Evolutionary conservation across 1,140 invertebrate species (phyloP).

Genomic region (Vanessa tameamea): DNA sequence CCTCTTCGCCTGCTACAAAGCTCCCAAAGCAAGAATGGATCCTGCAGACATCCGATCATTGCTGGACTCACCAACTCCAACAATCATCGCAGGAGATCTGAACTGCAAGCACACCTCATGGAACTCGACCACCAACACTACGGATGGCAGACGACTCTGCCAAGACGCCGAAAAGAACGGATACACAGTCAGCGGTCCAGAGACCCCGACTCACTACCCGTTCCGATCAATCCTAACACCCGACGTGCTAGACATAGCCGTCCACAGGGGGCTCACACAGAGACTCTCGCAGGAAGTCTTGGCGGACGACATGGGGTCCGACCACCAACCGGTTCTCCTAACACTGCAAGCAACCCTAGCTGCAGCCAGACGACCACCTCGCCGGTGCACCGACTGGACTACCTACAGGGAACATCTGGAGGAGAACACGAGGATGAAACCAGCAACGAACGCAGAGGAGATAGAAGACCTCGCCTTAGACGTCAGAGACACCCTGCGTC

Average conservation of each 20-base stretch:
- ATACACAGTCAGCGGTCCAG: constrained; percentile 15
- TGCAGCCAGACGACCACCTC: neutral
- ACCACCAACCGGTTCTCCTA: constrained; percentile 2
- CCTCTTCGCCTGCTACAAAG: constrained; percentile 31
- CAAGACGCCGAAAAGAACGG: constrained; percentile 22
- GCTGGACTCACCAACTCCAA: constrained; percentile 20
- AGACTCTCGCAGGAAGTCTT: neutral
- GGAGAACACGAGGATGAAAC: neutral
- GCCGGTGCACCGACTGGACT: neutral
- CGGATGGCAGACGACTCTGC: constrained; percentile 22
- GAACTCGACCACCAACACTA: constrained; percentile 22
- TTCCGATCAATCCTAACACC: neutral
- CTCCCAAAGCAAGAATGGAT: neutral
- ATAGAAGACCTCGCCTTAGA: neutral
- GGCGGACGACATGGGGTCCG: constrained; percentile 19
- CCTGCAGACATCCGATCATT: constrained; percentile 20
- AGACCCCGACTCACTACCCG: constrained; percentile 11
- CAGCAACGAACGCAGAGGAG: neutral
- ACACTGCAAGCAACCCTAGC: neutral
- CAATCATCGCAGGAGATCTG: constrained; percentile 37
- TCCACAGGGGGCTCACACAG: constrained; percentile 4
- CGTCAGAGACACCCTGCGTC: neutral
- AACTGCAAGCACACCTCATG: constrained; percentile 43
- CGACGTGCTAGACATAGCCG: constrained; percentile 20
- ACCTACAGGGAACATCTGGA: neutral